Conservation (phyloP, 2,888 invertebrate species). For the Phalera bucephala region DNA sequence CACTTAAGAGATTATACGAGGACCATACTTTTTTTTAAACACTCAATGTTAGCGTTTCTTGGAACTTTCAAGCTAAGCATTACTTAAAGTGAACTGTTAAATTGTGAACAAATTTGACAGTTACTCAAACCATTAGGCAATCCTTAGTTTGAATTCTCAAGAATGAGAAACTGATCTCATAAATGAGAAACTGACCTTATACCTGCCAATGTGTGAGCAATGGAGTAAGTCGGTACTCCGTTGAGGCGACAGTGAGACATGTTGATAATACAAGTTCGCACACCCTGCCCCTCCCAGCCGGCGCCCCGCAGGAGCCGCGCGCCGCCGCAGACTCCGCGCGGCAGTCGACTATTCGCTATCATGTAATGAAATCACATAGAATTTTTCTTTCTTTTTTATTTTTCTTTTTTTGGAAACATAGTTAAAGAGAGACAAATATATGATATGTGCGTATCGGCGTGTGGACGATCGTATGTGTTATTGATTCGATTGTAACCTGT, state of each 20-base stretch:
- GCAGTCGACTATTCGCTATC: slow-evolving; percentile 62
- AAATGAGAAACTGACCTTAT: too few relatives aligned
- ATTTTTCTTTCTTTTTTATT: slow-evolving; percentile 65
- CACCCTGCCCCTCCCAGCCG: slow-evolving; percentile 50
- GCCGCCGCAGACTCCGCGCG: slow-evolving; percentile 50
- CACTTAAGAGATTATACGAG: too few relatives aligned
- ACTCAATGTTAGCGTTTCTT: too few relatives aligned
- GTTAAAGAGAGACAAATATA: slow-evolving; percentile 69
- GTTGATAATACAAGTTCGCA: slow-evolving; percentile 50
- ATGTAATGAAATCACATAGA: slow-evolving; percentile 78
- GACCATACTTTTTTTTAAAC: too few relatives aligned
- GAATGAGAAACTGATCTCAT: too few relatives aligned
- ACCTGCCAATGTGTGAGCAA: slow-evolving; percentile 5
- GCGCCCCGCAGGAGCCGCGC: slow-evolving; percentile 59
- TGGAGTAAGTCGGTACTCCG: slow-evolving; percentile 14
- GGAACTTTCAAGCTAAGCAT: too few relatives aligned
- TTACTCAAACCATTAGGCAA: too few relatives aligned
- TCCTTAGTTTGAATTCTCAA: too few relatives aligned
- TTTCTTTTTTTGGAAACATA: slow-evolving; percentile 73
- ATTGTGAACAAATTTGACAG: too few relatives aligned
- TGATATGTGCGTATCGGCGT: slow-evolving; percentile 81
- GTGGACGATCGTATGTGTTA: slow-evolving; percentile 78
- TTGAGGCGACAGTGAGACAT: slow-evolving; percentile 26
- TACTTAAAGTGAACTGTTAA: too few relatives aligned
- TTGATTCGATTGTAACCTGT: slow-evolving; percentile 61